Conservation (phyloP, 1,140 invertebrate species). For the Drosophila ogumai region DNA sequence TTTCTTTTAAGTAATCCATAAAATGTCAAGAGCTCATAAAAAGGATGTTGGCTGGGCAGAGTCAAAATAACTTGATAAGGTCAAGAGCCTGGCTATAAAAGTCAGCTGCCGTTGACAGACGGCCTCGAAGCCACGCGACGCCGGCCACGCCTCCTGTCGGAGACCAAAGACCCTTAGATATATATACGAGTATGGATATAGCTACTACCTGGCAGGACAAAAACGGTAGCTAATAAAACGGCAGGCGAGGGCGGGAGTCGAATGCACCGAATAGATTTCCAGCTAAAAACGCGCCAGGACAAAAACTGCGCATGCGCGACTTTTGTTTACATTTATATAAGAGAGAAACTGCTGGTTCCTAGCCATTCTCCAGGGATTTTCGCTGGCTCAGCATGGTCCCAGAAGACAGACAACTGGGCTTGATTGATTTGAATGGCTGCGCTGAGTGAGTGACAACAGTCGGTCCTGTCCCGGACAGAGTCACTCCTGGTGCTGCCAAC, state of each 20-base stretch:
- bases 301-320: slow-evolving; percentile 55
- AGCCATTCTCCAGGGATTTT: slow-evolving; percentile 35
- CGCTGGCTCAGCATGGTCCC: slow-evolving; percentile 53
- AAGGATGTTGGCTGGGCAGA: slow-evolving; percentile 54
- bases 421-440: slow-evolving; percentile 73
- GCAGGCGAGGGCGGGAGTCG: slow-evolving; percentile 48
- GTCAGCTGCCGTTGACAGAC: slow-evolving; percentile 59
- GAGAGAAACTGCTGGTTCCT: slow-evolving; percentile 20
- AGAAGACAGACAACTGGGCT: slow-evolving; percentile 57
- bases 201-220: slow-evolving; percentile 47
- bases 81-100: slow-evolving; percentile 78
- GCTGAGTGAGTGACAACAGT: slow-evolving; percentile 40
- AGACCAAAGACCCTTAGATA: slow-evolving; percentile 11
- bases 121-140: slow-evolving; percentile 58
- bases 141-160: slow-evolving; percentile 49
- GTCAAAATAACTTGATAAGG: slow-evolving; percentile 72
- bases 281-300: slow-evolving; percentile 45
- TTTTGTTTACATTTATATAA: slow-evolving; percentile 73
- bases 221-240: slow-evolving; percentile 78
- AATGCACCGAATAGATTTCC: slow-evolving; percentile 18
- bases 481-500: slow-evolving; percentile 55
- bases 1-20: slow-evolving; percentile 59
- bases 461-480: slow-evolving; percentile 1
- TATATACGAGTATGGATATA: slow-evolving; percentile 8
- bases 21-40: slow-evolving; percentile 74